phyloP scores from a whole-genome alignment of 2,888 invertebrate genomes.

The Rhingia campestris region DNA sequence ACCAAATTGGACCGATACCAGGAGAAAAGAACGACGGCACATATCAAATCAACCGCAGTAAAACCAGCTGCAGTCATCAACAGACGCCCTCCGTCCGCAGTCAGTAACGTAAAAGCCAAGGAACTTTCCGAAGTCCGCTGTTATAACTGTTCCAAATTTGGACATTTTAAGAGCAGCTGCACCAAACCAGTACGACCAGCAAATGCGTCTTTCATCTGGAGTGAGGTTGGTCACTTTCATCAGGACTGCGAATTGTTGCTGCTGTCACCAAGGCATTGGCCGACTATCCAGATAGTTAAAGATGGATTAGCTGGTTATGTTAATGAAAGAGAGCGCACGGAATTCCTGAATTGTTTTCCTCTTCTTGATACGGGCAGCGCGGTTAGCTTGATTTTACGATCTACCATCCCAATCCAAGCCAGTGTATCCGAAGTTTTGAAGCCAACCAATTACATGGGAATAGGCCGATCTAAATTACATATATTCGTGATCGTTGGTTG shows the following conservation, averaged over 20 bases:
- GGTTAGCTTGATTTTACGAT: background rate
- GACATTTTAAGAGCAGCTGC: background rate
- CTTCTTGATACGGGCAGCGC: slow-evolving; percentile 23
- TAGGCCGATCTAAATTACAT: background rate
- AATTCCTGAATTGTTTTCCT: background rate
- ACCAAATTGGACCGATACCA: too few species aligned
- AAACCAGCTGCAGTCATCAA: background rate
- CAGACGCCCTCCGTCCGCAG: background rate
- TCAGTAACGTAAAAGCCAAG: background rate
- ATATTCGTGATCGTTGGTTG: too few species aligned
- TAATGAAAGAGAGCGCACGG: background rate
- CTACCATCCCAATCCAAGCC: background rate
- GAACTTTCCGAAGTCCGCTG: slow-evolving; percentile 4
- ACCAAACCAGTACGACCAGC: background rate
- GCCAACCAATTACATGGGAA: slow-evolving; percentile 9
- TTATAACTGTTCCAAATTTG: slow-evolving; percentile 3
- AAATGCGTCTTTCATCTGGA: background rate
- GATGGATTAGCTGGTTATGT: background rate
- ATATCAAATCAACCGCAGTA: too few species aligned
- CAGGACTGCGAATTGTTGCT: background rate
- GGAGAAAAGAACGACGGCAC: too few species aligned
- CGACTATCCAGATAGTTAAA: background rate
- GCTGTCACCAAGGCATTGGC: too few species aligned
- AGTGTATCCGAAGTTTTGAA: background rate
- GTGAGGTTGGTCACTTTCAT: background rate